Percentiles rank a stretch among this genome's conserved stretches.
Conservation (phyloP, 2,797 vertebrate genomes). For the Crocodylus rhombifer region DNA sequence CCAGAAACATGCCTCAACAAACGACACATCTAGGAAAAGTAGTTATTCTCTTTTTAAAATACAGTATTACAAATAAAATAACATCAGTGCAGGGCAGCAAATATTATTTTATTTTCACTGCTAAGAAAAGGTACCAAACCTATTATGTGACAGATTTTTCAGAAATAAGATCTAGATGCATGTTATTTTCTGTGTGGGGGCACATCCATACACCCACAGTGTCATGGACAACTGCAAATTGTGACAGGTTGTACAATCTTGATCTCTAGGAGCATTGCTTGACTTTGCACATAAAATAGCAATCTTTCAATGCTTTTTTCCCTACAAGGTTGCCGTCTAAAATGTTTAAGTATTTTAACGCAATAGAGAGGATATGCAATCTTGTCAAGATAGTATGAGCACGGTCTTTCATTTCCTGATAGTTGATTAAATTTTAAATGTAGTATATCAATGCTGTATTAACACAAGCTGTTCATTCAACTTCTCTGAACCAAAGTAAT, state of each 20-base stretch:
- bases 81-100: background rate
- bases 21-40: constrained; percentile 87
- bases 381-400: background rate
- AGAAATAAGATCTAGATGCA: background rate
- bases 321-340: background rate
- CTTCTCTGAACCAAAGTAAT: background rate
- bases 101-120: background rate
- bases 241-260: too few relatives aligned
- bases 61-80: background rate
- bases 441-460: background rate
- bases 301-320: background rate
- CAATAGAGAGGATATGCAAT: background rate
- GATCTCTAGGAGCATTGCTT: background rate
- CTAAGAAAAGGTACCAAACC: background rate
- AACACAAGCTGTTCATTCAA: background rate
- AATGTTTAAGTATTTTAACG: too few relatives aligned
- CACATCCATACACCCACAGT: background rate
- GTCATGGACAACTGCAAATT: background rate
- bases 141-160: background rate
- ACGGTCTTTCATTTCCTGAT: background rate
- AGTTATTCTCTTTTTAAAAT: background rate
- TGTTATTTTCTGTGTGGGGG: background rate
- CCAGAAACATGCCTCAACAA: constrained; percentile 94
- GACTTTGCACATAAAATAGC: background rate
- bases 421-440: background rate